Conservation (phyloP, 2,888 invertebrate species). For the Branchipolynoe longqiensis region DNA sequence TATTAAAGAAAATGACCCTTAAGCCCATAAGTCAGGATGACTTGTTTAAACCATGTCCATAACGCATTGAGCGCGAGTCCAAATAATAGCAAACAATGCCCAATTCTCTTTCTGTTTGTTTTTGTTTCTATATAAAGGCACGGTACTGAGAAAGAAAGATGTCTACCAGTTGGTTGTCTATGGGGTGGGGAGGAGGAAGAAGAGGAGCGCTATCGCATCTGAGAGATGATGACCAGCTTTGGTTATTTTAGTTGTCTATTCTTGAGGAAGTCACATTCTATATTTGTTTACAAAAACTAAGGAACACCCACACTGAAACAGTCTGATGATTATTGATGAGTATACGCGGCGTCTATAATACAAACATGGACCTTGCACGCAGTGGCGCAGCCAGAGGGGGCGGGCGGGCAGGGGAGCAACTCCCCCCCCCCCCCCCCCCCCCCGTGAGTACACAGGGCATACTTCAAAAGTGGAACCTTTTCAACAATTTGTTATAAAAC, state of each 20-base stretch:
- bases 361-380: constrained; percentile 10
- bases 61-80: not conserved
- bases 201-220: not conserved
- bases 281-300: not conserved
- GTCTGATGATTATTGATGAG: constrained; percentile 42
- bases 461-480: too few relatives aligned
- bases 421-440: too few relatives aligned
- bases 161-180: constrained; percentile 31
- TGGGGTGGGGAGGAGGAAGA: too few relatives aligned
- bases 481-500: too few relatives aligned
- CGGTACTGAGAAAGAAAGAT: constrained; percentile 47
- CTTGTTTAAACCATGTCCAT: not conserved
- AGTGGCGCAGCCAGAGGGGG: too few relatives aligned
- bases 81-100: constrained; percentile 42
- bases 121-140: constrained; percentile 55
- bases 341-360: constrained; percentile 12
- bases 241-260: not conserved
- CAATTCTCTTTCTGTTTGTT: constrained; percentile 2
- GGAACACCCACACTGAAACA: constrained; percentile 30
- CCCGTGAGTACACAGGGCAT: too few relatives aligned
- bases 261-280: not conserved
- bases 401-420: too few relatives aligned
- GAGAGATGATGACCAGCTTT: constrained; percentile 3
- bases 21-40: not conserved
- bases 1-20: not conserved